A percentile compares a stretch with the other conserved stretches of the same genome.
Conservation (phyloP, 2,888 invertebrate species). For the Mesochorus sp. region DNA sequence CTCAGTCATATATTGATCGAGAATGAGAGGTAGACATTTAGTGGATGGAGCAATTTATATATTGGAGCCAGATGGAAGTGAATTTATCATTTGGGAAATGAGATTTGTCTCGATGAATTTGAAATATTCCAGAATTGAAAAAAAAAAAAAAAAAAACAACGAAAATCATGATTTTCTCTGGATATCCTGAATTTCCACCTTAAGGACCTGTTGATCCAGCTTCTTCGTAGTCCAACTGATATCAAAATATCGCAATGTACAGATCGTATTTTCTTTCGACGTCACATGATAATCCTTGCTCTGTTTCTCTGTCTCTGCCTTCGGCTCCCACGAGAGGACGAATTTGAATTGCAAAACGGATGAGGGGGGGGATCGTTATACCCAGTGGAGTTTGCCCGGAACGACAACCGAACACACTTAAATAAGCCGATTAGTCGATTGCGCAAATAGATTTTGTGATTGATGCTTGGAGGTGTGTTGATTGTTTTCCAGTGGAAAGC, state of each 20-base stretch:
- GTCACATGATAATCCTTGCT: slow-evolving; percentile 41
- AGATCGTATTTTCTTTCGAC: slow-evolving; percentile 48
- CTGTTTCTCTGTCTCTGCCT: background rate
- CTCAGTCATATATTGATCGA: background rate
- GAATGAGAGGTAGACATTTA: background rate
- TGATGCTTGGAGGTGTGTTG: slow-evolving; percentile 49
- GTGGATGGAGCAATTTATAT: background rate
- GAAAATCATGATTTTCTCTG: no score
- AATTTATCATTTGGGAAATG: no score
- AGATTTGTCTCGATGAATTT: no score
- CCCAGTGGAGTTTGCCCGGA: slow-evolving; percentile 10
- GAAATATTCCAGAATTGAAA: no score
- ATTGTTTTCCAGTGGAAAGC: slow-evolving; percentile 24
- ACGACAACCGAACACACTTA: slow-evolving; percentile 47
- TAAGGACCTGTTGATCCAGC: slow-evolving; percentile 28
- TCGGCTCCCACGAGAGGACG: slow-evolving; percentile 1
- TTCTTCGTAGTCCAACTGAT: slow-evolving; percentile 15
- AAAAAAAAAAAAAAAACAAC: no score
- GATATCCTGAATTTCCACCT: background rate
- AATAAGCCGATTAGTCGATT: slow-evolving; percentile 58
- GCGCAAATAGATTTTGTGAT: slow-evolving; percentile 50
- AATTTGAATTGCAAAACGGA: slow-evolving; percentile 57
- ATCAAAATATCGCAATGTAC: slow-evolving; percentile 26
- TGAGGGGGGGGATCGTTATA: slow-evolving; percentile 6
- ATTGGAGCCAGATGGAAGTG: background rate